These are phyloP conservation scores for Coptotermes formosanus DNA, from an alignment of 1,140 invertebrate genomes.

Conservation along the genomic window DNA sequence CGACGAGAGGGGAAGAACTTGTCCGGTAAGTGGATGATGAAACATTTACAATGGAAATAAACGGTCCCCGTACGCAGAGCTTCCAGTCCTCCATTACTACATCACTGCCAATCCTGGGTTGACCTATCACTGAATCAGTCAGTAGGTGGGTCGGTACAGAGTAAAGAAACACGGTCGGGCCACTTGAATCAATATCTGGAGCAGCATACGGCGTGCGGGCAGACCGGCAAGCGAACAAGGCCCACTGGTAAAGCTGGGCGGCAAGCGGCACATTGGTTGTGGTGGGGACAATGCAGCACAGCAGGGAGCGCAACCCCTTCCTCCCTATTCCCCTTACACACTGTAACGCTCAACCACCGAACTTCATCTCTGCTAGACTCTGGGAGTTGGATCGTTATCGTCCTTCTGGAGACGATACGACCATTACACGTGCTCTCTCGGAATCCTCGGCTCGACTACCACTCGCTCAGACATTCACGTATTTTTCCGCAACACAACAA, in stretches of 20 bases:
- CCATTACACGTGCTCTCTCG: neutral
- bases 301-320: neutral
- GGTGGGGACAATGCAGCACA: neutral
- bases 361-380: neutral
- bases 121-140: neutral
- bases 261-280: neutral
- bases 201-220: no score
- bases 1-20: no score
- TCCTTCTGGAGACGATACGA: neutral
- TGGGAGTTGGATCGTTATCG: neutral
- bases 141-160: neutral
- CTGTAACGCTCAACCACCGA: neutral
- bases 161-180: neutral
- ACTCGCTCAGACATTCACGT: no score
- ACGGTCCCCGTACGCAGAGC: no score
- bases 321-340: neutral
- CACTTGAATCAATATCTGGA: neutral
- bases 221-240: neutral
- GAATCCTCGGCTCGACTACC: neutral
- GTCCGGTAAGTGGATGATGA: no score
- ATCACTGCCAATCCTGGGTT: neutral
- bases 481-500: no score
- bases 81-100: no score
- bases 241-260: neutral
- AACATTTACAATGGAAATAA: no score